phyloP scores from a whole-genome alignment of 2,888 invertebrate genomes.

The Drosophila picticornis region DNA sequence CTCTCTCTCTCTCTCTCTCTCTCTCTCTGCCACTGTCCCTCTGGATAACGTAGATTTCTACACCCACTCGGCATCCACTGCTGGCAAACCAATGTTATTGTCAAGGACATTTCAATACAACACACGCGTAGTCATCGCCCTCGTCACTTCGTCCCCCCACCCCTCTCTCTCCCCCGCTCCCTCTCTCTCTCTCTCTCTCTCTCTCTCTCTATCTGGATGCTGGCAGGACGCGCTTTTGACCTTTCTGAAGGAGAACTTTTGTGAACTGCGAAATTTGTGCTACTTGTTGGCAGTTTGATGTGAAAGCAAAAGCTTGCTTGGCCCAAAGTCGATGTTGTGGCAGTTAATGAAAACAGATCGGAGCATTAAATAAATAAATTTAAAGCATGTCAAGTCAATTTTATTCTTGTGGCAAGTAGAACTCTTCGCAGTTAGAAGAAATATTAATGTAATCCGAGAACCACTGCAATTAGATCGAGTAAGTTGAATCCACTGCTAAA shows the following conservation, averaged over 20 bases:
- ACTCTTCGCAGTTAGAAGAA: background rate
- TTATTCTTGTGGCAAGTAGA: background rate
- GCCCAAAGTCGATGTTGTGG: background rate
- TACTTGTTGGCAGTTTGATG: conserved; percentile 37
- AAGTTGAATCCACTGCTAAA: background rate
- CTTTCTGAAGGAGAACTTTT: conserved; percentile 76
- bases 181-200: background rate
- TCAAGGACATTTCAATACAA: conserved; percentile 75
- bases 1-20: background rate
- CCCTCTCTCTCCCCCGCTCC: background rate
- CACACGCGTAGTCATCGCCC: conserved; percentile 49
- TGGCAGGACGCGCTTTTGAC: conserved; percentile 64
- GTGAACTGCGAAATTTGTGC: conserved; percentile 31
- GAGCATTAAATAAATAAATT: background rate
- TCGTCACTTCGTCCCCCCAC: background rate
- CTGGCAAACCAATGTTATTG: conserved; percentile 73
- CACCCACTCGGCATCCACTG: conserved; percentile 22
- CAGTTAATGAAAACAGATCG: conserved; percentile 11
- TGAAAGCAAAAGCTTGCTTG: conserved; percentile 7
- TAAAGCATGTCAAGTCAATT: background rate
- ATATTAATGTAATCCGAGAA: background rate
- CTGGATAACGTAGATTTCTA: conserved; percentile 12
- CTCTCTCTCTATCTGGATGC: conserved; percentile 36
- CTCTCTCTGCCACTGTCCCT: background rate
- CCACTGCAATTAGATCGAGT: background rate